Conservation (phyloP, 2,113 vertebrate genomes). For the Zapornia atra region DNA sequence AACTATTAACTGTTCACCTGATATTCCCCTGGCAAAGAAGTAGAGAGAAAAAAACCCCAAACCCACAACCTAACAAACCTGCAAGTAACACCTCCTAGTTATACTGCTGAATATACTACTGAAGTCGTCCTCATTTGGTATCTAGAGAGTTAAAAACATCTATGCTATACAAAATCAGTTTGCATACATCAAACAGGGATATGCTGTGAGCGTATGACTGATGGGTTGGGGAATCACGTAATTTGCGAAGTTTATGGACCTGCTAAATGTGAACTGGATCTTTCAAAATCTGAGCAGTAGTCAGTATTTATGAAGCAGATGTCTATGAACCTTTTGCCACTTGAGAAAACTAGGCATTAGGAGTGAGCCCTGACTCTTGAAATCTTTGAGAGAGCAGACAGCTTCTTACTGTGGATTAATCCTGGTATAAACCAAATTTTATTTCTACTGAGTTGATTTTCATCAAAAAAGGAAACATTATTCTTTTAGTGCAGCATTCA, state of each 20-base stretch:
- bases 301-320: neutral
- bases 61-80: neutral
- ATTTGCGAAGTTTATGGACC: neutral
- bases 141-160: neutral
- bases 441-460: neutral
- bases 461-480: neutral
- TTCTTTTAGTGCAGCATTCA: neutral
- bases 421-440: neutral
- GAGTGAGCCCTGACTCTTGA: neutral
- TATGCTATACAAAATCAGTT: neutral
- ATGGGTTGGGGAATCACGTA: neutral
- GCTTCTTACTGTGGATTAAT: neutral
- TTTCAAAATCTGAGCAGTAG: neutral
- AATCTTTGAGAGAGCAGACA: neutral
- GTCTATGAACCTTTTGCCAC: neutral
- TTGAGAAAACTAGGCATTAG: neutral
- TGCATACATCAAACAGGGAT: neutral
- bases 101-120: neutral
- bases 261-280: neutral
- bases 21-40: neutral
- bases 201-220: neutral
- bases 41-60: neutral
- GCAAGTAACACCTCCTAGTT: neutral
- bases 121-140: neutral
- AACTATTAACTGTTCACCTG: neutral